phyloP scores from a whole-genome alignment of 2,113 vertebrate species.

The Nesogale talazaci region DNA sequence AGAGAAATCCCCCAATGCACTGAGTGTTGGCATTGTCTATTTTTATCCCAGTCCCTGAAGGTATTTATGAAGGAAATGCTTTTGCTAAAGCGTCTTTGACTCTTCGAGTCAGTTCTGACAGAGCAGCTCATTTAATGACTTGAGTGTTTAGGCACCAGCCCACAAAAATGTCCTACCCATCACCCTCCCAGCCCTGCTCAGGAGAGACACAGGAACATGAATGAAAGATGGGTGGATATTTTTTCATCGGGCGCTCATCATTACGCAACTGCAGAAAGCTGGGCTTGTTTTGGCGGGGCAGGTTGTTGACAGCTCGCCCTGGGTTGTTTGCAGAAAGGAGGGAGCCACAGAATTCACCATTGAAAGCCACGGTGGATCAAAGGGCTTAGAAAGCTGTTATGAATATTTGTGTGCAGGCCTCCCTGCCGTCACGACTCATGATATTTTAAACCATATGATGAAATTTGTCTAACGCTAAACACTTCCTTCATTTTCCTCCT shows the following conservation, averaged over 20 bases:
- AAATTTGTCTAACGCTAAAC: not conserved
- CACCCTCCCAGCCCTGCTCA: not conserved
- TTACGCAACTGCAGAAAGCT: constrained; percentile 22
- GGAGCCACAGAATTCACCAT: not conserved
- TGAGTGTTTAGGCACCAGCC: not conserved
- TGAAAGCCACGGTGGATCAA: constrained; percentile 53
- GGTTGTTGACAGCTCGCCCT: constrained; percentile 54
- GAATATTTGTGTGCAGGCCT: constrained; percentile 22
- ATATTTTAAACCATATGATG: not conserved
- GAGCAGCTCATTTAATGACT: constrained; percentile 21
- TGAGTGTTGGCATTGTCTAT: constrained; percentile 38
- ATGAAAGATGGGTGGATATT: not conserved
- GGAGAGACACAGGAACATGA: not conserved
- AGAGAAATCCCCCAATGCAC: constrained; percentile 7
- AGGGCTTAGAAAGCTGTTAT: constrained; percentile 36
- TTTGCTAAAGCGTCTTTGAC: constrained; percentile 14
- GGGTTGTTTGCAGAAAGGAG: constrained; percentile 40
- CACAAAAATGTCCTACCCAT: constrained; percentile 9
- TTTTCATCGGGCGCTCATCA: not conserved
- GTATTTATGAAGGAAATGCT: constrained; percentile 61
- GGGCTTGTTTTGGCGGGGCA: not conserved
- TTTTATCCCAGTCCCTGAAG: constrained; percentile 7
- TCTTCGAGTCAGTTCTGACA: constrained; percentile 50
- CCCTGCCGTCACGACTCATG: constrained; percentile 6
- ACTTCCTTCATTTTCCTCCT: not conserved